Evolutionary conservation across 2,113 vertebrate species (phyloP), one percentile per base, ranked within the genome.

Genomic region (Tachuris rubrigastra): DNA sequence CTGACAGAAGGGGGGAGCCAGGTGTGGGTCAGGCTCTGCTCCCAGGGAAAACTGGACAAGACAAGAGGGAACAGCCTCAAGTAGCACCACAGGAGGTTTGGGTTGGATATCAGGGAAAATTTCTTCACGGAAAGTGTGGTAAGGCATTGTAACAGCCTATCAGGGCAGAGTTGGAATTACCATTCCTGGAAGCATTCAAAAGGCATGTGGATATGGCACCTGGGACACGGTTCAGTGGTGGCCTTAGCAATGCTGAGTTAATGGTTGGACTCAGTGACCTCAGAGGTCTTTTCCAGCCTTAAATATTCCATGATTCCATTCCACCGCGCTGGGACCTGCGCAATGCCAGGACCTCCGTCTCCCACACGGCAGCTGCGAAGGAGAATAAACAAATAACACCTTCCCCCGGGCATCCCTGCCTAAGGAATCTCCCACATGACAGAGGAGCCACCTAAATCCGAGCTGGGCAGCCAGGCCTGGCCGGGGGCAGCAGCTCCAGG

Each of bases 361-460:
- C 74, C 82, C 35, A 3, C 3, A 0, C 0, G 0, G 16, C 49
- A 8, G 8, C 0, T 0, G 15, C 22, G 5, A 22, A 19, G 56
- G 27, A 30, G 19, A 73, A 58, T 1, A 14, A 52, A 50, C 20
- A 47, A 87, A 35, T 7, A 25, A 2, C 33, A 4, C 17, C 12
- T 21, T 12, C 4, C 30, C 58, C n/a, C 0, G 1, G 33, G 7
- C 58, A 69, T 9, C 67, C 62, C 41, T 28, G 50, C 39, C 63
- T 7, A 2, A 41, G 52, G 42, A 66, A 59, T 0, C 19, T 6
- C 8, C 67, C 58, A 35, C 5, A 2, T 2, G 6, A 3, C 18
- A 10, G 15, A 1, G 0, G 5, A 10, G 2, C 15, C 52, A 4
- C 75, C 94, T 2, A 14, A 67, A 71, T 3, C 74, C 20, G 0